These are phyloP conservation scores for Anolis apletophallus DNA, from an alignment of 2,797 vertebrate species.

Conservation along the genomic window DNA sequence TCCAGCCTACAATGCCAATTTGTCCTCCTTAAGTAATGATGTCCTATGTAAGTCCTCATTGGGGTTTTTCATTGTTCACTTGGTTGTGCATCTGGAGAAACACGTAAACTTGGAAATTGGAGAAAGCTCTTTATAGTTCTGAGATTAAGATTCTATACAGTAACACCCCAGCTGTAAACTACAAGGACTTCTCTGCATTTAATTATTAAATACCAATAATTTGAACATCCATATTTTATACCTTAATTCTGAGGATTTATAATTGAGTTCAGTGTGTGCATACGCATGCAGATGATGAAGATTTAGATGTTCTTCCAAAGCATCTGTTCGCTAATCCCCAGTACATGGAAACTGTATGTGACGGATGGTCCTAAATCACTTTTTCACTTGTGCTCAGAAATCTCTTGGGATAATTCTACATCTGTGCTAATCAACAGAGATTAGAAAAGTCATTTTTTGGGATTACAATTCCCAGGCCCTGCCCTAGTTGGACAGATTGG, in stretches of 20 bases:
- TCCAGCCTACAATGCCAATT: too few species aligned
- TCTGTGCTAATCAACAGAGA: background rate
- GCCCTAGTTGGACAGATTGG: too few species aligned
- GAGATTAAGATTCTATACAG: constrained; percentile 20
- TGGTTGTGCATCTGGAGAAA: constrained; percentile 1
- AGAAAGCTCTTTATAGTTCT: constrained; percentile 1
- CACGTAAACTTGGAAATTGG: background rate
- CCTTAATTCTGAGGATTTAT: constrained; percentile 26
- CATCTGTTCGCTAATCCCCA: background rate
- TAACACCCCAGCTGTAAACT: constrained; percentile 25
- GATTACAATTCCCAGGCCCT: too few species aligned
- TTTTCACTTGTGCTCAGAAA: background rate
- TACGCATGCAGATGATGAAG: constrained; percentile 3
- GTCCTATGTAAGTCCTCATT: background rate
- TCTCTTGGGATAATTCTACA: background rate
- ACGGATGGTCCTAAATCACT: background rate
- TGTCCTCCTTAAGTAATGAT: too few species aligned
- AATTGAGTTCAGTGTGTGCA: constrained; percentile 32
- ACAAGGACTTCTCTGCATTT: constrained; percentile 31
- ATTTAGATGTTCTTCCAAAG: constrained; percentile 10
- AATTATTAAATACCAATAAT: constrained; percentile 37
- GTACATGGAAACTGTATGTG: background rate
- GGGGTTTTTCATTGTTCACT: constrained; percentile 1
- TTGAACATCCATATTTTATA: constrained; percentile 33
- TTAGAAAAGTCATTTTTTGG: too few species aligned